phyloP scores from a whole-genome alignment of 2,888 invertebrate genomes.

The Theretra japonica region DNA sequence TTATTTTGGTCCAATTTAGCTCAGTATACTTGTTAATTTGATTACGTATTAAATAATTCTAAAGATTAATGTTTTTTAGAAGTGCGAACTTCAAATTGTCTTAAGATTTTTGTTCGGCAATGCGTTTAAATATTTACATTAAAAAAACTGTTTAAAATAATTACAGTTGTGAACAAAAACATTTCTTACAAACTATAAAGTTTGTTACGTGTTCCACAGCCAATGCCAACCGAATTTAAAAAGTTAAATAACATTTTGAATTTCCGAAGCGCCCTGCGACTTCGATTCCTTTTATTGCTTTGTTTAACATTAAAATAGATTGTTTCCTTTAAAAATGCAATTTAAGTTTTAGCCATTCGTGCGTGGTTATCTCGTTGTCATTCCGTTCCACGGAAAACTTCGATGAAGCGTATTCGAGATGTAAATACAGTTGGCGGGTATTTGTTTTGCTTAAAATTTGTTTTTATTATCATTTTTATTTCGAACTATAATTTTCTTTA shows the following conservation, averaged over 20 bases:
- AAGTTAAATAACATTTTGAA: constrained; percentile 19
- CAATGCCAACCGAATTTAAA: constrained; percentile 15
- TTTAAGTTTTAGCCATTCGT: constrained; percentile 38
- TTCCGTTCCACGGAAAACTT: constrained; percentile 15
- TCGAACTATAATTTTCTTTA: too few species aligned
- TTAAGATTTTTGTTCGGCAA: too few species aligned
- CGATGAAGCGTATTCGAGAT: constrained; percentile 11
- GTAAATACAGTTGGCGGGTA: constrained; percentile 11
- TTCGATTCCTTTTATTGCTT: constrained; percentile 25
- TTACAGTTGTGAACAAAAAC: too few species aligned
- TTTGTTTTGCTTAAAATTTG: neutral
- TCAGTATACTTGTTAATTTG: too few species aligned
- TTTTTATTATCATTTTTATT: neutral
- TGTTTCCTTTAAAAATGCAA: constrained; percentile 39
- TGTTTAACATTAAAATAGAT: constrained; percentile 27
- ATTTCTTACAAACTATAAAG: neutral
- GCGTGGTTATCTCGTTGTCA: constrained; percentile 15
- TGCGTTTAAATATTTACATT: too few species aligned
- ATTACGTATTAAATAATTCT: too few species aligned
- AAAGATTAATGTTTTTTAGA: too few species aligned
- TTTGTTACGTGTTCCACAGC: neutral
- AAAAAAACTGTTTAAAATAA: too few species aligned
- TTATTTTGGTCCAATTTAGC: too few species aligned
- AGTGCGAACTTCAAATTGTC: too few species aligned
- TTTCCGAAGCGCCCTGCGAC: constrained; percentile 15